A percentile compares a stretch with the other conserved stretches of the same genome.
These are phyloP conservation scores for Leuciscus waleckii DNA, from an alignment of 2,797 vertebrate genomes.

Conservation along the genomic window DNA sequence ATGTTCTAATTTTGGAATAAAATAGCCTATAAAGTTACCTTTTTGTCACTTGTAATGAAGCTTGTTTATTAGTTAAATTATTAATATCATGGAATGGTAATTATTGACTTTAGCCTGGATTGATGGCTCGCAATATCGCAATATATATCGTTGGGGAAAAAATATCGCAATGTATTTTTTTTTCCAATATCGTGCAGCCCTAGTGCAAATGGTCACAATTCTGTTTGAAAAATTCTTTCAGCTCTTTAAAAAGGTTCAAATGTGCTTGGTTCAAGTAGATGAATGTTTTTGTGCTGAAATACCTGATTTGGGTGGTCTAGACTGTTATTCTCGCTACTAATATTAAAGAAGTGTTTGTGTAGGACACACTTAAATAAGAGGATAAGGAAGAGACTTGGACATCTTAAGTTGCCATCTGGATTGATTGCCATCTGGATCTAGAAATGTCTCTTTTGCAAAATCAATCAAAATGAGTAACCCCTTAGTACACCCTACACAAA, in stretches of 20 bases:
- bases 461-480: neutral
- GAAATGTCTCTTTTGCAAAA: constrained; percentile 15
- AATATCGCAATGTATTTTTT: no score
- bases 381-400: constrained; percentile 16
- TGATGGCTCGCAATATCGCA: no score
- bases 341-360: constrained; percentile 13
- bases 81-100: no score
- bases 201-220: neutral
- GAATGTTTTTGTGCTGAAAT: neutral
- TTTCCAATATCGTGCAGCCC: no score
- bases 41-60: no score
- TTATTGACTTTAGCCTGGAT: no score
- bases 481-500: neutral
- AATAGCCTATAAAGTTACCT: no score
- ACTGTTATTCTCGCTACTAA: neutral
- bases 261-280: neutral
- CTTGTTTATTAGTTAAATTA: no score
- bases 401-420: constrained; percentile 35
- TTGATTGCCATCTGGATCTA: constrained; percentile 22
- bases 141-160: no score
- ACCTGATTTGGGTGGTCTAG: neutral
- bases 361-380: constrained; percentile 8
- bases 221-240: neutral
- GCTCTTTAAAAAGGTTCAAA: constrained; percentile 1
- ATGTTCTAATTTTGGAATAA: no score